A percentile compares a stretch with the other conserved stretches of the same genome.
phyloP scores from a whole-genome alignment of 2,888 invertebrate species.

The Macaria liturata region DNA sequence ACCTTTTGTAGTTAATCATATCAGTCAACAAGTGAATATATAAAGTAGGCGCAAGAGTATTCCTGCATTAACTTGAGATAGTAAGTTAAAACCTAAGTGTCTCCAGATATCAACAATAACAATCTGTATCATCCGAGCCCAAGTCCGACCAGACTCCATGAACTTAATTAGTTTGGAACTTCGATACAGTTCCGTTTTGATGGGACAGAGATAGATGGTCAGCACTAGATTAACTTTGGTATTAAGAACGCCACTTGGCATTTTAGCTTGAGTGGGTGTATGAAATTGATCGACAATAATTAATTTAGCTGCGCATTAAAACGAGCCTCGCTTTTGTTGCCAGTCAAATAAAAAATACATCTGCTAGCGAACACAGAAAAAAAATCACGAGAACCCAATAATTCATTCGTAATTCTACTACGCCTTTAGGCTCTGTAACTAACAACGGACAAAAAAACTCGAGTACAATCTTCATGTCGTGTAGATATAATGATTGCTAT shows the following conservation, averaged over 20 bases:
- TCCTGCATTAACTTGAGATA: too few relatives aligned
- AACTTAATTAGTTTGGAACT: conserved; percentile 70
- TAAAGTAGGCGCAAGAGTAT: too few relatives aligned
- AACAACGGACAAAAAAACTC: conserved; percentile 12
- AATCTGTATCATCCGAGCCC: conserved; percentile 19
- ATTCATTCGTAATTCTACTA: conserved; percentile 7
- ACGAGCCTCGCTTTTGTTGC: conserved; percentile 1
- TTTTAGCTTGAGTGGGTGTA: conserved; percentile 29
- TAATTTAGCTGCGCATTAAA: conserved; percentile 22
- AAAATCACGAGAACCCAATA: conserved; percentile 8
- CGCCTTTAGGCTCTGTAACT: conserved; percentile 19
- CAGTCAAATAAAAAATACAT: conserved; percentile 11
- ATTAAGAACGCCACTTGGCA: conserved; percentile 31
- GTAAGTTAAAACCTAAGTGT: background rate
- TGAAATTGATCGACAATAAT: conserved; percentile 23
- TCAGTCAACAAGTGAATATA: too few relatives aligned
- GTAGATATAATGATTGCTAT: conserved; percentile 12
- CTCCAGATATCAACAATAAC: conserved; percentile 3
- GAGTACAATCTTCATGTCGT: conserved; percentile 4
- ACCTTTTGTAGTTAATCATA: too few relatives aligned
- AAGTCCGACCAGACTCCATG: conserved; percentile 40
- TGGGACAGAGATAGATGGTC: conserved; percentile 57
- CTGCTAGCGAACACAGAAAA: conserved; percentile 4
- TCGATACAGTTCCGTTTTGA: conserved; percentile 54
- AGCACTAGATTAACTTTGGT: conserved; percentile 33